A percentile compares a stretch with the other conserved stretches of the same genome.
Conservation (phyloP, 1,140 invertebrate species). For the Rhopalosiphum padi region DNA sequence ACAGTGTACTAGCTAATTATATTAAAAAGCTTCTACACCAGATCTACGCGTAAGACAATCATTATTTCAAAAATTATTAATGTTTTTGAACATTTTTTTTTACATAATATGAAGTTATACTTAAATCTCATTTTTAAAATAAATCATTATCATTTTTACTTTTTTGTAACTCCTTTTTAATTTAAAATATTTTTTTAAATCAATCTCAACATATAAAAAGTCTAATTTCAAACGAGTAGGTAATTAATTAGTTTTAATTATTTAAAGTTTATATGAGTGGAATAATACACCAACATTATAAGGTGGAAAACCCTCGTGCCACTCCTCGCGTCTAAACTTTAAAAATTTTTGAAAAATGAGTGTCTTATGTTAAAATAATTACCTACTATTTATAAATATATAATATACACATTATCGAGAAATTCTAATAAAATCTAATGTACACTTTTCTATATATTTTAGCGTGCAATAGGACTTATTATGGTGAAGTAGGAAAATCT, state of each 20-base stretch:
- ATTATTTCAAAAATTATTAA: neutral
- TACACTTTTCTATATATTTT: slow-evolving; percentile 62
- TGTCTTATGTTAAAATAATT: neutral
- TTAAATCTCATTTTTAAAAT: neutral
- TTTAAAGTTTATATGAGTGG: neutral
- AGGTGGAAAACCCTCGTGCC: neutral
- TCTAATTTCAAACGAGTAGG: neutral
- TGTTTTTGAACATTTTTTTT: neutral
- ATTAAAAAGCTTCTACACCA: neutral
- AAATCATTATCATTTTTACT: neutral
- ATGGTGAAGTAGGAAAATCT: slow-evolving; percentile 82
- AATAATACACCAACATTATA: neutral
- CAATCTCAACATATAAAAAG: neutral
- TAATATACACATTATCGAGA: neutral
- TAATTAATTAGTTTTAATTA: neutral
- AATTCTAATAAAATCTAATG: neutral
- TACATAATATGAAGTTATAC: neutral
- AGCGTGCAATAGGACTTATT: slow-evolving; percentile 87
- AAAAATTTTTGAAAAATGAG: neutral
- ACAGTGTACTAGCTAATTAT: neutral
- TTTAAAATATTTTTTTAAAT: neutral
- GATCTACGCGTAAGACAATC: neutral
- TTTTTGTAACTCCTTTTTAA: neutral
- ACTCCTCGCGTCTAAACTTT: neutral
- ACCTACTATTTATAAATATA: neutral